Base-by-base conservation (phyloP, 2,888 invertebrate genomes). In the Thumatha senex region DNA sequence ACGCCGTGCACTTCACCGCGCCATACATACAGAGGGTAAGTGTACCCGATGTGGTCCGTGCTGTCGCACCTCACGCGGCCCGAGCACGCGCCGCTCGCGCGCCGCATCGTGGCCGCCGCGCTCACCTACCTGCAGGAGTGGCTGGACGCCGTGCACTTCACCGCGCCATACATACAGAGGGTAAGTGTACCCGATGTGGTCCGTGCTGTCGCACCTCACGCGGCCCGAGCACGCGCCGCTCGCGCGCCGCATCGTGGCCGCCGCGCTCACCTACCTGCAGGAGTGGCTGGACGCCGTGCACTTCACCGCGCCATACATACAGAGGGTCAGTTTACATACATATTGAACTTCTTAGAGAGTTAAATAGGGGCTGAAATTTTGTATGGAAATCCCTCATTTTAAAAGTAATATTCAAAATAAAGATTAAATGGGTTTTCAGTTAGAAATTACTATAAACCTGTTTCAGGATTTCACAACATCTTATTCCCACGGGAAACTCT, bases 1-100 rank as follows among this genome's bases (percentile, higher is more conserved):
- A 96, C 70, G 96, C 96, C 30, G 96, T 98, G 58, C 94, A 94
- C 80, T 96, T 95, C 80, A 93, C 94, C 43, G 89, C 93, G 78
- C 94, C 95, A 15, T 57, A 61, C 33, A 11, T 31, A 8, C 10
- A 31, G 31, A 8, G 31, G 31, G 31, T 31, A 8, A 8, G 31
- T 31, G 10, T 31, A 31, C 31, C 31, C 31, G 4, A 31, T 31
- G 31, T 31, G 31, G 31, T 8, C 31, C 30, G 94, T 99, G 51
- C 96, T 98, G 48, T 95, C 96, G 39, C 98, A 99, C 89, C 92
- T 31, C 5, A 31, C 31, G 10, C 31, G 31, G 10, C 31, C 31
- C 9, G 31, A 31, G 31, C 31, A 31, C 31, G 31, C 31, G 31
- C 31, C 31, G 30, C 30, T 30, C 30, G 30, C 30, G 30, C 30